phyloP scores from a whole-genome alignment of 2,113 vertebrate species.

The Chaenogobius annularis region DNA sequence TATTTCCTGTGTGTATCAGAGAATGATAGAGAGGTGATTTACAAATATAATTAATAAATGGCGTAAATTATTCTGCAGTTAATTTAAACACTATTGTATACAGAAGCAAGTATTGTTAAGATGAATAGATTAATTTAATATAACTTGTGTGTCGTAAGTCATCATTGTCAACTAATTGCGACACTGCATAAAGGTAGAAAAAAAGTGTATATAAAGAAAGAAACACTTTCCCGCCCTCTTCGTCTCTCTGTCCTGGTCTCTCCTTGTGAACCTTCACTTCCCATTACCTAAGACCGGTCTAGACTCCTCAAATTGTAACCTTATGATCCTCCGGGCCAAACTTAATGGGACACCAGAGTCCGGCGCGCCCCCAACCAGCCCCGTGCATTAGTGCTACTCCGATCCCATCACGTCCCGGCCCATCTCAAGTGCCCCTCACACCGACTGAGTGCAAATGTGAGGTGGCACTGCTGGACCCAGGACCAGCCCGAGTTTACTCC shows the following conservation, averaged over 20 bases:
- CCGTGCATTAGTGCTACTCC: conserved; percentile 70
- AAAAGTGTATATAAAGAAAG: neutral
- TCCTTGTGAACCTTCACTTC: conserved; percentile 53
- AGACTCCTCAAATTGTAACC: conserved; percentile 72
- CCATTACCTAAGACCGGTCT: conserved; percentile 61
- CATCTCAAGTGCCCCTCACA: conserved; percentile 57
- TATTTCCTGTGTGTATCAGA: neutral
- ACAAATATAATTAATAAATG: neutral
- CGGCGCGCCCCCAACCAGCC: conserved; percentile 74
- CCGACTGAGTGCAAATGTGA: conserved; percentile 67
- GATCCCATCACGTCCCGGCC: conserved; percentile 60
- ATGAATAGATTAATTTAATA: no score
- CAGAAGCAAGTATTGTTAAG: neutral
- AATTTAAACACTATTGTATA: neutral
- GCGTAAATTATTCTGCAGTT: neutral
- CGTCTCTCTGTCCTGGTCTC: conserved; percentile 45
- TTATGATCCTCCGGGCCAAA: conserved; percentile 77
- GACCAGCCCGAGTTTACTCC: conserved; percentile 76
- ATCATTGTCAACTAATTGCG: neutral
- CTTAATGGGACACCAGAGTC: conserved; percentile 79
- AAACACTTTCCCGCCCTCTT: conserved; percentile 11
- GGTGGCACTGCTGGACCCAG: conserved; percentile 68
- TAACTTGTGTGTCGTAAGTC: no score
- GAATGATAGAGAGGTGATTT: neutral
- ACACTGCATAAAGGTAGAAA: neutral